These are phyloP conservation scores for Tichodroma muraria DNA, from an alignment of 2,113 vertebrate species.

Conservation along the genomic window DNA sequence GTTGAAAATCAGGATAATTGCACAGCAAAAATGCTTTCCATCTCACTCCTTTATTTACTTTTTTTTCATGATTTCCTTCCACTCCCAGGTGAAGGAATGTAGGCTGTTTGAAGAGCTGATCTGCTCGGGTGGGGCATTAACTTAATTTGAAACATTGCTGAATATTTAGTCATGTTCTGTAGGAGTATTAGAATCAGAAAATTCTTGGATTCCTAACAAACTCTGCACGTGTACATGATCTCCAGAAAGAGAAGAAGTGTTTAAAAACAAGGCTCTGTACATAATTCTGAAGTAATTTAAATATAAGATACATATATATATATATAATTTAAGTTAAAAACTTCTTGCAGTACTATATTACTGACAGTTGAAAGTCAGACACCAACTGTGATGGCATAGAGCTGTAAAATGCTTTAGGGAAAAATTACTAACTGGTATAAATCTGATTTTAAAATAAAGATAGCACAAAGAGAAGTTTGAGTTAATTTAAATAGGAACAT, in stretches of 20 bases:
- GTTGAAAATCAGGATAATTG: conserved; percentile 51
- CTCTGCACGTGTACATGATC: not conserved
- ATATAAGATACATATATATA: not conserved
- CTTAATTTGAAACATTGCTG: conserved; percentile 55
- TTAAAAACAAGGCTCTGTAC: conserved; percentile 31
- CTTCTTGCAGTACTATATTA: conserved; percentile 29
- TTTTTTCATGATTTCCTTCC: conserved; percentile 64
- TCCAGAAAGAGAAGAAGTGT: conserved; percentile 49
- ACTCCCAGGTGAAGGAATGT: conserved; percentile 65
- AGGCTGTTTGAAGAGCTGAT: conserved; percentile 54
- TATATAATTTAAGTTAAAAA: conserved; percentile 34
- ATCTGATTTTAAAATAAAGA: conserved; percentile 40
- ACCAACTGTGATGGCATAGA: conserved; percentile 38
- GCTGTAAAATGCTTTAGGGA: conserved; percentile 34
- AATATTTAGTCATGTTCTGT: conserved; percentile 63
- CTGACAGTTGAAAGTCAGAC: conserved; percentile 52
- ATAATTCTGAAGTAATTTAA: conserved; percentile 31
- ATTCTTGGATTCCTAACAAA: conserved; percentile 56
- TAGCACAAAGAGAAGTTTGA: not conserved
- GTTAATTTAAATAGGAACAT: not conserved
- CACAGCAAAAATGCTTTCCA: conserved; percentile 59
- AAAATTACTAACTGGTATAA: conserved; percentile 20
- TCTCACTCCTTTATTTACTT: conserved; percentile 68
- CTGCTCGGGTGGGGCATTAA: conserved; percentile 50
- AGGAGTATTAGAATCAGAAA: conserved; percentile 54